phyloP scores from a whole-genome alignment of 92 coral and sea anemone species.

The Pocillopora grandis region DNA sequence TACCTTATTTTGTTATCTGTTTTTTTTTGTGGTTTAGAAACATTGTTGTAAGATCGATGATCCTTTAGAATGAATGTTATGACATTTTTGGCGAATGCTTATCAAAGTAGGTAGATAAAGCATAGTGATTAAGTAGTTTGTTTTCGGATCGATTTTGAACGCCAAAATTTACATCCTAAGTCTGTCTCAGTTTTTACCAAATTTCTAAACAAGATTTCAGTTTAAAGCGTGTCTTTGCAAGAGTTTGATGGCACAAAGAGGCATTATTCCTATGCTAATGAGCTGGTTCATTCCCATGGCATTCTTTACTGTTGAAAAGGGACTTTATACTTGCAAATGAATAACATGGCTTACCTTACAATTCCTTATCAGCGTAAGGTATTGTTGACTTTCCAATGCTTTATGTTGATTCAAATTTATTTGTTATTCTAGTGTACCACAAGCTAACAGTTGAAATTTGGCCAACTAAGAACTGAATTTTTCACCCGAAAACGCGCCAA shows the following conservation, averaged over 20 bases:
- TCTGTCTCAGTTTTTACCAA: no score
- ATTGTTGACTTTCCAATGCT: not conserved
- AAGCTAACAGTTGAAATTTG: constrained; percentile 6
- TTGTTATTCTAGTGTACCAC: not conserved
- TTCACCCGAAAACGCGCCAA: not conserved
- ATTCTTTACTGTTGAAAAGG: no score
- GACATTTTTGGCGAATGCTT: no score
- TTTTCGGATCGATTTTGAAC: not conserved
- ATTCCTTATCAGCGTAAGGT: not conserved
- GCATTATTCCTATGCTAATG: no score
- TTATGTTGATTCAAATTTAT: not conserved
- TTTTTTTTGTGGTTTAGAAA: not conserved
- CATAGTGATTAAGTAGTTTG: not conserved
- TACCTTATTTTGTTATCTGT: not conserved
- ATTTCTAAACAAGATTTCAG: no score
- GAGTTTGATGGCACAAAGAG: no score
- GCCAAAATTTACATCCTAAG: not conserved
- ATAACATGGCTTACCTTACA: not conserved
- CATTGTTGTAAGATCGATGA: not conserved
- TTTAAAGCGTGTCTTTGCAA: no score
- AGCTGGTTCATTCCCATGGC: no score
- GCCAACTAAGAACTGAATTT: not conserved
- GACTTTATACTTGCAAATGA: not conserved
- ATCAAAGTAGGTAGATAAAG: not conserved
- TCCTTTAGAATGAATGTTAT: not conserved